Conservation (phyloP, 2,888 invertebrate species). For the Loripinus fragilis region DNA sequence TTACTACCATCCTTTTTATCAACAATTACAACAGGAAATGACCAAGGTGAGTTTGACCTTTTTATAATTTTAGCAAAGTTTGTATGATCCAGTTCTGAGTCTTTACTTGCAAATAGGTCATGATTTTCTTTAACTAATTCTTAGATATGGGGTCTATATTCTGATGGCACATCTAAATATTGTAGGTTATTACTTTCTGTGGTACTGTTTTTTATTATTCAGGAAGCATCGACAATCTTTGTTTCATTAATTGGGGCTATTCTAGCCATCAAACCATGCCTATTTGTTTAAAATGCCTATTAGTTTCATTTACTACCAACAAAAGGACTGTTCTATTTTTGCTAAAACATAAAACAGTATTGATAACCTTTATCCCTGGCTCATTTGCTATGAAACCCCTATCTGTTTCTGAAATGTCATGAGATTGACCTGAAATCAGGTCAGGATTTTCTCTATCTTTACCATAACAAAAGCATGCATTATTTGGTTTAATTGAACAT, state of each 20-base stretch:
- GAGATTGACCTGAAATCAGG: neutral
- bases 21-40: constrained; percentile 18
- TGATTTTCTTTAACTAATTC: neutral
- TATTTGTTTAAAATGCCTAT: constrained; percentile 19
- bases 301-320: constrained; percentile 31
- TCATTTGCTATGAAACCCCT: constrained; percentile 24
- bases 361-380: constrained; percentile 24
- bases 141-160: constrained; percentile 18
- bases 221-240: neutral
- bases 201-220: neutral
- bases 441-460: constrained; percentile 2
- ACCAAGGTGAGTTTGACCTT: constrained; percentile 13
- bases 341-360: constrained; percentile 5
- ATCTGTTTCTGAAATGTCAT: constrained; percentile 22
- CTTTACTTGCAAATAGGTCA: constrained; percentile 15
- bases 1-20: constrained; percentile 28
- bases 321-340: constrained; percentile 16
- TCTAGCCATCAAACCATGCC: constrained; percentile 21
- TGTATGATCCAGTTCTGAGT: constrained; percentile 22
- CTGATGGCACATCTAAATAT: constrained; percentile 19
- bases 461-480: constrained; percentile 4
- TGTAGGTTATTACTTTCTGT: neutral
- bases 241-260: neutral
- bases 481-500: neutral
- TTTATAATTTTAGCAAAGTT: constrained; percentile 27